Evolutionary conservation across 1,140 invertebrate species (phyloP), one percentile per base, ranked within the genome.

Genomic region (Ceratina japonica): DNA sequence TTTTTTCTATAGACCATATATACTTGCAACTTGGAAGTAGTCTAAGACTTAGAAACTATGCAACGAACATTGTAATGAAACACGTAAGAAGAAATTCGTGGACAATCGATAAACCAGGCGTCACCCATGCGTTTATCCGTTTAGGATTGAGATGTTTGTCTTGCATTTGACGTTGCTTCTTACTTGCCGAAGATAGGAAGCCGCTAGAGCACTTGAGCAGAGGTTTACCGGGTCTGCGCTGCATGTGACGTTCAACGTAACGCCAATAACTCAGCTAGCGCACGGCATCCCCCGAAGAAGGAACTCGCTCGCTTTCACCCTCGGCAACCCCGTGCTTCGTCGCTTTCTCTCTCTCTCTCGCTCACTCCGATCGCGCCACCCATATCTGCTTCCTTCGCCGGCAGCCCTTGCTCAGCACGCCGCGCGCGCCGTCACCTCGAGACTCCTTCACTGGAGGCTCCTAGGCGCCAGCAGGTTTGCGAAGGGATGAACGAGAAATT

Each of bases 201-300:
- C 24, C 27, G 71, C 54, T 70, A 51, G 61, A 79, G 70, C 66
- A 81, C 83, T 85, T 79, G 59, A 82, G 69, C 58, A 77, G 44
- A 87, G 82, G 80, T 77, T 84, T 80, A 74, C 85, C 80, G 52
- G 79, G 52, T 75, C 76, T 77, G 61, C 62, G 77, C 83, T 87
- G 86, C 86, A 81, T 81, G 80, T 87, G 86, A 87, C 86, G 85
- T 87, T 63, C 87, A 87, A 87, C 83, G 86, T 80, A 87, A 85
- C 83, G 81, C 86, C 86, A 87, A 87, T 87, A 87, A 87, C 81
- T 87, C 86, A 87, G 79, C 83, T 82, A 80, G 75, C 71, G 69
- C 85, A 66, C 77, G 13, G 54, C 69, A 75, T 65, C 65, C 79
- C 31, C 73, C 62, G 71, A 69, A 78, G 75, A 78, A 68, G 70